Percentiles rank a stretch among this genome's conserved stretches.
Evolutionary conservation across 2,888 invertebrate genomes (phyloP).

Genomic region (Meiosimyza platycephala): DNA sequence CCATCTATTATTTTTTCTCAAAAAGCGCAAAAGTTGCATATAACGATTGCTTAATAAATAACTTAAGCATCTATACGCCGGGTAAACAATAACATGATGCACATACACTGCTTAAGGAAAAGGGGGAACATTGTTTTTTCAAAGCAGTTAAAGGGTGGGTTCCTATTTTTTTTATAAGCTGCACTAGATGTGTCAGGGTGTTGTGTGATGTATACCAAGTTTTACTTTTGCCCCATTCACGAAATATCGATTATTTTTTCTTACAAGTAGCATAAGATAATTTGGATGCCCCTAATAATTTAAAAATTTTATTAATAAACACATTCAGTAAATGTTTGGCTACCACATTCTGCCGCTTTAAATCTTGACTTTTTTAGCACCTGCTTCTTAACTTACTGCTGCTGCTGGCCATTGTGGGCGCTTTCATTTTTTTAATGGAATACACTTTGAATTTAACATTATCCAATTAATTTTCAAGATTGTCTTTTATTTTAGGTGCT

Average conservation of each 20-base stretch:
- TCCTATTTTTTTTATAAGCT: neutral
- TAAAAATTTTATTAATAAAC: too few species aligned
- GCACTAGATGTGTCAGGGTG: neutral
- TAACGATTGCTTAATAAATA: neutral
- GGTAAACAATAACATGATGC: neutral
- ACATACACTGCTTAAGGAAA: neutral
- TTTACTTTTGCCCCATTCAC: slow-evolving; percentile 14
- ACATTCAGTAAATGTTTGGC: too few species aligned
- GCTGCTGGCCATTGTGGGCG: too few species aligned
- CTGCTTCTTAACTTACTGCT: too few species aligned
- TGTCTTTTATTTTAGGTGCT: too few species aligned
- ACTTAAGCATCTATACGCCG: neutral
- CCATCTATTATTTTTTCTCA: too few species aligned
- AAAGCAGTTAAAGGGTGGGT: slow-evolving; percentile 9
- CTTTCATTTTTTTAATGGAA: too few species aligned
- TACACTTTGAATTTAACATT: too few species aligned
- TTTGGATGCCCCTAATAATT: too few species aligned
- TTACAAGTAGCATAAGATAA: neutral
- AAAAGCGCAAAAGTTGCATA: slow-evolving; percentile 1
- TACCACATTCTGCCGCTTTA: too few species aligned
- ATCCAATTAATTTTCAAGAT: too few species aligned
- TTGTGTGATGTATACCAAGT: slow-evolving; percentile 16
- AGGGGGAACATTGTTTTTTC: neutral
- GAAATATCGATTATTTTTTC: slow-evolving; percentile 22
- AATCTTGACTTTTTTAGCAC: too few species aligned